phyloP scores from a whole-genome alignment of 1,140 invertebrate species.

The Pteromalus puparum region DNA sequence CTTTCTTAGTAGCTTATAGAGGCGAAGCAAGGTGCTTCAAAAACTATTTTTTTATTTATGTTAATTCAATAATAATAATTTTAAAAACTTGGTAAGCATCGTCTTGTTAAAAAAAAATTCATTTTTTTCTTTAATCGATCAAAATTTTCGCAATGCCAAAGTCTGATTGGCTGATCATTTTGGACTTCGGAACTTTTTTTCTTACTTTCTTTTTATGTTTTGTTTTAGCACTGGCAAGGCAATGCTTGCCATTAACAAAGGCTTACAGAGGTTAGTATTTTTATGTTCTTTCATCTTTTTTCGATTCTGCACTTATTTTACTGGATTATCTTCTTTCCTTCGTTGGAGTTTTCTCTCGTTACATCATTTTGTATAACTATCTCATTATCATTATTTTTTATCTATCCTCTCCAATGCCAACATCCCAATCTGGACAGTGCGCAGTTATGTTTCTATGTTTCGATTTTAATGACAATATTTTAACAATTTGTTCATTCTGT shows the following conservation, averaged over 20 bases:
- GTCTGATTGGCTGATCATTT: slow-evolving; percentile 12
- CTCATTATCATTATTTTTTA: slow-evolving; percentile 41
- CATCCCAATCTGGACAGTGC: slow-evolving; percentile 54
- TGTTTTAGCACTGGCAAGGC: slow-evolving; percentile 86
- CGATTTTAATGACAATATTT: slow-evolving; percentile 35
- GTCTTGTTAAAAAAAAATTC: slow-evolving; percentile 1
- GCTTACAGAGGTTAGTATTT: slow-evolving; percentile 88
- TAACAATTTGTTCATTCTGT: slow-evolving; percentile 7
- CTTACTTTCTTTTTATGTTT: slow-evolving; percentile 71
- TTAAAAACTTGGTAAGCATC: slow-evolving; percentile 17
- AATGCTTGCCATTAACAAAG: slow-evolving; percentile 92
- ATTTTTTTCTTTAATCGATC: slow-evolving; percentile 31
- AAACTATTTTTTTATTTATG: background rate
- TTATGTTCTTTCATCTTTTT: slow-evolving; percentile 56
- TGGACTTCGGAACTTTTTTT: slow-evolving; percentile 45
- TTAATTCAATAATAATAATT: background rate
- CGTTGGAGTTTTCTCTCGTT: slow-evolving; percentile 41
- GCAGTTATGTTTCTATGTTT: slow-evolving; percentile 50
- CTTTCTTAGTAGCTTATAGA: slow-evolving; percentile 13
- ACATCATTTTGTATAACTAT: slow-evolving; percentile 15
- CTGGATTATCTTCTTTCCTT: slow-evolving; percentile 5
- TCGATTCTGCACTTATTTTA: slow-evolving; percentile 8
- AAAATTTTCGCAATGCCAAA: slow-evolving; percentile 39
- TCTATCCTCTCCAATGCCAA: slow-evolving; percentile 15
- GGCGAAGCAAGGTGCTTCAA: slow-evolving; percentile 36